These are phyloP conservation scores for Athene noctua DNA, from an alignment of 2,113 vertebrate species.

Conservation along the genomic window DNA sequence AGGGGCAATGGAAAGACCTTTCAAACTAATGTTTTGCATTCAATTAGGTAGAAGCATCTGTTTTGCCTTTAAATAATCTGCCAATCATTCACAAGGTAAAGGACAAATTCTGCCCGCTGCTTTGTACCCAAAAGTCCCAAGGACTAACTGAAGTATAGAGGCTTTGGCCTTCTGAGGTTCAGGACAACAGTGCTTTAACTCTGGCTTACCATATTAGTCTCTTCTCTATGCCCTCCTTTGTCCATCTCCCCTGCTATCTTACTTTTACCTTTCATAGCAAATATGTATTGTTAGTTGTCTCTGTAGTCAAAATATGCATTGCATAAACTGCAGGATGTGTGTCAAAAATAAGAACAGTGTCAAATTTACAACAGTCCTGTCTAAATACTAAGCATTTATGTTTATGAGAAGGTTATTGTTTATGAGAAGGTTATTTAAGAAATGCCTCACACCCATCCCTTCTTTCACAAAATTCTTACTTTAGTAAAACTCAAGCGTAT, in stretches of 20 bases:
- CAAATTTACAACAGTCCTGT: not conserved
- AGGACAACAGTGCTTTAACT: not conserved
- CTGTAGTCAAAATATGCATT: not conserved
- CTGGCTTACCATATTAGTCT: not conserved
- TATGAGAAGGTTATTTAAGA: not conserved
- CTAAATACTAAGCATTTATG: not conserved
- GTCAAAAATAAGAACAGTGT: not conserved
- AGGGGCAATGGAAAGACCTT: not conserved
- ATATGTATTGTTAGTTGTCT: not conserved
- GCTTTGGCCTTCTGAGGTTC: not conserved
- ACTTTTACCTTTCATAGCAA: not conserved
- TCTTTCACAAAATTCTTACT: not conserved
- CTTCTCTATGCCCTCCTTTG: not conserved
- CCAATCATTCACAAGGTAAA: conserved; percentile 26
- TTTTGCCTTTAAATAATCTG: conserved; percentile 46
- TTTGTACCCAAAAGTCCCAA: not conserved
- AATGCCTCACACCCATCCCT: not conserved
- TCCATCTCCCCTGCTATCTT: not conserved
- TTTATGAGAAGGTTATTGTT: too few relatives aligned
- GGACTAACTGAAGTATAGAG: not conserved
- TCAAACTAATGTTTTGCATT: conserved; percentile 36
- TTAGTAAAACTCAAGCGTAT: not conserved
- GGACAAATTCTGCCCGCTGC: not conserved
- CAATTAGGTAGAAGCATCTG: conserved; percentile 16
- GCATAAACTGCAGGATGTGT: not conserved